phyloP scores from a whole-genome alignment of 1,140 invertebrate genomes.

The Aphidius gifuensis region DNA sequence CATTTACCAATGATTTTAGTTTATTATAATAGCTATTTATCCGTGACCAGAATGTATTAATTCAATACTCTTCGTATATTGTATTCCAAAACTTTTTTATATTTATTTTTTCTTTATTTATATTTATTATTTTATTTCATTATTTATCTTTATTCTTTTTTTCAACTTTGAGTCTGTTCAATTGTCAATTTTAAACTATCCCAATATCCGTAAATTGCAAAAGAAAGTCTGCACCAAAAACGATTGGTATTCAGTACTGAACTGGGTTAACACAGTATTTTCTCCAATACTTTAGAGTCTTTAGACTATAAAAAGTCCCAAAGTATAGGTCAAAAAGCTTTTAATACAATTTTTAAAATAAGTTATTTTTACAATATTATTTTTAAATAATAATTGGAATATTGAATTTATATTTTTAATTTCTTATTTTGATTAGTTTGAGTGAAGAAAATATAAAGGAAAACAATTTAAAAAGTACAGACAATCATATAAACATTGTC shows the following conservation, averaged over 20 bases:
- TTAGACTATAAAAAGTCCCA: slow-evolving; percentile 18
- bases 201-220: slow-evolving; percentile 19
- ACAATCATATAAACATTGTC: too few species aligned
- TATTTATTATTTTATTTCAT: slow-evolving; percentile 1
- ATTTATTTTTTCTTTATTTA: background rate
- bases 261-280: slow-evolving; percentile 25
- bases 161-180: slow-evolving; percentile 3
- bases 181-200: slow-evolving; percentile 13
- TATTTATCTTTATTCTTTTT: background rate
- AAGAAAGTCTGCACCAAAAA: slow-evolving; percentile 23
- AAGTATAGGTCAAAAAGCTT: slow-evolving; percentile 8
- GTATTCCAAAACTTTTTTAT: background rate
- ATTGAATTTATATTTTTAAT: too few species aligned
- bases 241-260: slow-evolving; percentile 27
- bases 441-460: too few species aligned
- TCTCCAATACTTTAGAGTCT: slow-evolving; percentile 26
- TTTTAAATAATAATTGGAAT: too few species aligned
- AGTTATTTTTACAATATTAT: too few species aligned
- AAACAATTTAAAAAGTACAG: too few species aligned
- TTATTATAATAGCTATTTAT: background rate
- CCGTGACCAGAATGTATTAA: background rate
- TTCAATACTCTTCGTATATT: background rate
- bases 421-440: too few species aligned
- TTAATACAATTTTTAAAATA: too few species aligned
- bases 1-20: background rate